These are phyloP conservation scores for Caenorhabditis sp. DNA, from an alignment of 2,888 invertebrate species.

Conservation along the genomic window DNA sequence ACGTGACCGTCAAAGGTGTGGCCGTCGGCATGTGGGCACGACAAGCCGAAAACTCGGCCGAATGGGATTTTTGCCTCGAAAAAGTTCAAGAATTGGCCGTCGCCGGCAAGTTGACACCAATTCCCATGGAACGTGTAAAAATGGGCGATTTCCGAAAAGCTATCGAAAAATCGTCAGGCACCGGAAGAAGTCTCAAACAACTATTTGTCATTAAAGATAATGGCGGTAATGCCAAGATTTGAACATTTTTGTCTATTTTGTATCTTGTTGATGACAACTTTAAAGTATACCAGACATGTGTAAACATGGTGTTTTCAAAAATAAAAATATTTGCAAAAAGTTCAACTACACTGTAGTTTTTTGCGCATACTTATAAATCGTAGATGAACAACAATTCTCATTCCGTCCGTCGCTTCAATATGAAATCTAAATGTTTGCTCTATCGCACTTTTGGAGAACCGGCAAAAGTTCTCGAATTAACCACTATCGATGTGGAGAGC, in stretches of 20 bases:
- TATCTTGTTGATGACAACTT: too few relatives aligned
- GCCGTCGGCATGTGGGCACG: constrained; percentile 79
- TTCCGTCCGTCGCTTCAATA: too few relatives aligned
- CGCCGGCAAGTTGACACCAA: constrained; percentile 42
- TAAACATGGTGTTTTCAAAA: too few relatives aligned
- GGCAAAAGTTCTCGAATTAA: constrained; percentile 36
- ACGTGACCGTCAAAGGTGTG: constrained; percentile 79
- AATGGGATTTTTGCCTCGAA: constrained; percentile 38
- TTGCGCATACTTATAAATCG: too few relatives aligned
- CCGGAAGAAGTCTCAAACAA: constrained; percentile 41
- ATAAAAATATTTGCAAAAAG: too few relatives aligned
- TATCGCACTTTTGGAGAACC: constrained; percentile 43
- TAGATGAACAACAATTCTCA: too few relatives aligned
- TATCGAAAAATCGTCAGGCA: constrained; percentile 36
- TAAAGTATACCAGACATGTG: too few relatives aligned
- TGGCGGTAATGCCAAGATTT: background rate
- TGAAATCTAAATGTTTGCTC: constrained; percentile 28
- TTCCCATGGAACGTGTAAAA: constrained; percentile 43
- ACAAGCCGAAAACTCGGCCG: constrained; percentile 74
- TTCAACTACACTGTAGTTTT: too few relatives aligned
- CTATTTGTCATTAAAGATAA: constrained; percentile 31
- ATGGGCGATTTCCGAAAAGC: constrained; percentile 36
- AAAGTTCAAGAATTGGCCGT: constrained; percentile 46
- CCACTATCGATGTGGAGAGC: constrained; percentile 27
- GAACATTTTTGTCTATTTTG: background rate